These are phyloP conservation scores for Pavo muticus DNA, from an alignment of 2,113 vertebrate genomes.

Conservation along the genomic window DNA sequence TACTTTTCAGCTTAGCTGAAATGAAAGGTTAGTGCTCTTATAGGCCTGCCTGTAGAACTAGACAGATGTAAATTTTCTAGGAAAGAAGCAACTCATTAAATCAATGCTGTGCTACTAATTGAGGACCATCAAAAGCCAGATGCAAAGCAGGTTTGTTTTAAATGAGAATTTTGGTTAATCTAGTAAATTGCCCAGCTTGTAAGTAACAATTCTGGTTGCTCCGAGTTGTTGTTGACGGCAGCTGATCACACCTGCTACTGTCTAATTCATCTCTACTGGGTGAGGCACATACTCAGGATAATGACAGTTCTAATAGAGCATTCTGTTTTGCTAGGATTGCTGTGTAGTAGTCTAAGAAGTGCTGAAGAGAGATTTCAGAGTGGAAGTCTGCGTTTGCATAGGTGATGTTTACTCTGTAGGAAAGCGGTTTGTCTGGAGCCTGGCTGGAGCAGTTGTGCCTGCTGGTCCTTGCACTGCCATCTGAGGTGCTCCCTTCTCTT, in stretches of 20 bases:
- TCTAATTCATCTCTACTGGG: not conserved
- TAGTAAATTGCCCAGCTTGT: not conserved
- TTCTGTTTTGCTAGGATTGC: not conserved
- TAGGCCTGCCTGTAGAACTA: not conserved
- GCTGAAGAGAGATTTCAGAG: not conserved
- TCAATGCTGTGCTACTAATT: not conserved
- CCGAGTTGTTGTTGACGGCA: not conserved
- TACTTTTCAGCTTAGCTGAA: not conserved
- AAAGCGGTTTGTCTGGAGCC: not conserved
- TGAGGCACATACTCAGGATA: not conserved
- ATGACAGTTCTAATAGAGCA: not conserved
- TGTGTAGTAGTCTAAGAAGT: not conserved
- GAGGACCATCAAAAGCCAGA: not conserved
- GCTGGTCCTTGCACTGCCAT: slow-evolving; percentile 6
- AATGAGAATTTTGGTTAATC: not conserved
- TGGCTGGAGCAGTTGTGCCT: slow-evolving; percentile 37
- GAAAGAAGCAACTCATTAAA: not conserved
- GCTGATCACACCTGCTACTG: not conserved
- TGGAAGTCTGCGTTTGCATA: not conserved
- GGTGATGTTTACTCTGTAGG: not conserved
- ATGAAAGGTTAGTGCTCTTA: not conserved
- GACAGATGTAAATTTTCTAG: not conserved
- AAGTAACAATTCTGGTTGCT: not conserved
- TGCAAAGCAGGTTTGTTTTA: not conserved
- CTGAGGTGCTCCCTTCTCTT: not conserved